Evolutionary conservation across 2,888 invertebrate species (phyloP).

Genomic region (Acleris sparsana): DNA sequence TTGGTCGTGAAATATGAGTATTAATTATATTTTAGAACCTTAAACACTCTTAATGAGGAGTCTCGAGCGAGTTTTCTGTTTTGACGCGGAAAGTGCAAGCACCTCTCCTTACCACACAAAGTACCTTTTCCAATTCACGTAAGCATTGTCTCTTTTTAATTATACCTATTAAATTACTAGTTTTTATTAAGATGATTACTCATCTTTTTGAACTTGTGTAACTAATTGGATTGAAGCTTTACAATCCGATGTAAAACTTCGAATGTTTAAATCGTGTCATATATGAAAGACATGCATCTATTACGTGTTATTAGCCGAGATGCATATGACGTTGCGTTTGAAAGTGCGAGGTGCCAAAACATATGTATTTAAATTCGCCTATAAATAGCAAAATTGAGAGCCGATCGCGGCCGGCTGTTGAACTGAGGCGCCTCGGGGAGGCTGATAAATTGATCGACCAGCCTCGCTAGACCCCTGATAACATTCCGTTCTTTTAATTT

Average conservation of each 20-base stretch:
- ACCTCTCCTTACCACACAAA: background rate
- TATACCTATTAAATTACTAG: too few relatives aligned
- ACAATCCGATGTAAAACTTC: too few relatives aligned
- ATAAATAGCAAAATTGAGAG: slow-evolving; percentile 66
- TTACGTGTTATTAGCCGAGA: slow-evolving; percentile 12
- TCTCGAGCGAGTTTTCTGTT: slow-evolving; percentile 15
- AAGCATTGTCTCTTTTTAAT: background rate
- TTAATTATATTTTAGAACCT: slow-evolving; percentile 37
- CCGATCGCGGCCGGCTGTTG: slow-evolving; percentile 61
- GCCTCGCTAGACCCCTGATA: slow-evolving; percentile 18
- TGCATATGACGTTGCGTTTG: slow-evolving; percentile 21
- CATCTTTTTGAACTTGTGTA: too few relatives aligned
- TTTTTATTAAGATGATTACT: too few relatives aligned
- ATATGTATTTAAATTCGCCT: slow-evolving; percentile 57
- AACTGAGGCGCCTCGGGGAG: slow-evolving; percentile 61
- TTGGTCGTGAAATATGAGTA: slow-evolving; percentile 38
- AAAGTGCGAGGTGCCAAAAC: slow-evolving; percentile 49
- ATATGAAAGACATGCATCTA: slow-evolving; percentile 1
- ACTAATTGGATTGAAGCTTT: too few relatives aligned
- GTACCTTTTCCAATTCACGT: background rate
- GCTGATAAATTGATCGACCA: slow-evolving; percentile 37
- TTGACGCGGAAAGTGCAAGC: slow-evolving; percentile 24
- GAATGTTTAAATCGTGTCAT: background rate
- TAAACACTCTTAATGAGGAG: slow-evolving; percentile 27
- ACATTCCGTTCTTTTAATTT: slow-evolving; percentile 33